phyloP scores from a whole-genome alignment of 2,113 vertebrate genomes.

The Bucco capensis region DNA sequence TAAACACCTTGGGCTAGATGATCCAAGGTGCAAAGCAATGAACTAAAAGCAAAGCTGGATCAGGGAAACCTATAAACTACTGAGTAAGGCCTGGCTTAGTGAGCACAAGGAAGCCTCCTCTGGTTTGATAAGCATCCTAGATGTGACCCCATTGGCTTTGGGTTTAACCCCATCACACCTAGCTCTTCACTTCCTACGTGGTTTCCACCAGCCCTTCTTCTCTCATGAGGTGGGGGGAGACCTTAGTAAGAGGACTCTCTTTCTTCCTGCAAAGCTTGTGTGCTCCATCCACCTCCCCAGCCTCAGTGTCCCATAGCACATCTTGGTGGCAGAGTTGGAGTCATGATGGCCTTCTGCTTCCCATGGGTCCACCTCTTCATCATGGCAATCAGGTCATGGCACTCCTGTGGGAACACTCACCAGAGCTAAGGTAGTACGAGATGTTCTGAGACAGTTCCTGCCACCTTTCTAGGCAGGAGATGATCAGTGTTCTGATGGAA shows the following conservation, averaged over 20 bases:
- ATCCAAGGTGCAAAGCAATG: background rate
- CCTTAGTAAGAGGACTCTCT: background rate
- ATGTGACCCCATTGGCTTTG: background rate
- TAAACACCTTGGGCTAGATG: background rate
- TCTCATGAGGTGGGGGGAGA: background rate
- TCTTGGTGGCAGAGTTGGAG: background rate
- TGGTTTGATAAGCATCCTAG: background rate
- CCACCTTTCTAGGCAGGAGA: background rate
- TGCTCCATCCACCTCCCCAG: background rate
- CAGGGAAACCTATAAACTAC: background rate
- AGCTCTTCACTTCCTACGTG: background rate
- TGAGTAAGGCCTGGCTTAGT: background rate
- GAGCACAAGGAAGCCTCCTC: background rate
- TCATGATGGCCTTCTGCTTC: background rate
- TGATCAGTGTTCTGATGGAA: background rate
- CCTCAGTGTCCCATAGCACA: fast-evolving
- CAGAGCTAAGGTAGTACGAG: background rate
- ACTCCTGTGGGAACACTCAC: background rate
- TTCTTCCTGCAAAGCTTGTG: background rate
- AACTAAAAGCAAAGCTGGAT: background rate
- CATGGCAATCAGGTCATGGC: background rate
- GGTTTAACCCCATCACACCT: background rate
- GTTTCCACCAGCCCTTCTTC: background rate
- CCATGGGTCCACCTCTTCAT: fast-evolving
- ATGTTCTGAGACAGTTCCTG: background rate